Evolutionary conservation across 2,797 vertebrate species (phyloP), one percentile per base, ranked within the genome.

Genomic region (Psittacula echo): DNA sequence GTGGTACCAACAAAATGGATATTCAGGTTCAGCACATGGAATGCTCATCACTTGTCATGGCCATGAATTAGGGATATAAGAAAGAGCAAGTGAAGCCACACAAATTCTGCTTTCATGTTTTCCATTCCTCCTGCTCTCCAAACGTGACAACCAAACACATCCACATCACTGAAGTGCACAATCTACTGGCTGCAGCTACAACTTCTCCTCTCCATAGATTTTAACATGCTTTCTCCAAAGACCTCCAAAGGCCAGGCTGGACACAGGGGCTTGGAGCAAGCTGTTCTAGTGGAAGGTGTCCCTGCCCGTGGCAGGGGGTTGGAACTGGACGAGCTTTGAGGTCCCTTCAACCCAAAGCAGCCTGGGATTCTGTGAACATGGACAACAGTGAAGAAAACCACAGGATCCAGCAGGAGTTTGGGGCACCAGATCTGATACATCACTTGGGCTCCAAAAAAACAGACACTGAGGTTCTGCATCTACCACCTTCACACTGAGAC

Each of bases 361-460:
- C 1, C 22, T 34, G 3, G n/a, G 13, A 24, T 5, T 34, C n/a
- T 5, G 24, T 34, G 7, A 23, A 24, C 30, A n/a, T 0, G 2
- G 64, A 30, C 14, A 37, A 74, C n/a, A 26, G 18, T 32, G 62
- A 42, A 29, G 50, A 44, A 17, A 60, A 39, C 3, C 29, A 11
- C 9, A 26, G 3, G 44, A 70, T 29, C 29, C 14, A 37, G 15
- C 6, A 66, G 18, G 53, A 71, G 32, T 39, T 32, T 22, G 21
- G 19, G 29, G 12, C 10, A 30, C 26, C 5, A 14, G 39, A 37
- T 37, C 37, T 37, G 37, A 41, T 76, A 10, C 4, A 53, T 21
- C 45, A 29, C 22, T 47, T 47, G 19, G 56, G 30, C 8, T 62
- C n/a, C 72, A 61, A 29, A 60, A 70, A 45, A 29, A 8, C 11